A percentile compares a stretch with the other conserved stretches of the same genome.
These are phyloP conservation scores for Synanthedon formicaeformis DNA, from an alignment of 2,888 invertebrate species.

Conservation along the genomic window DNA sequence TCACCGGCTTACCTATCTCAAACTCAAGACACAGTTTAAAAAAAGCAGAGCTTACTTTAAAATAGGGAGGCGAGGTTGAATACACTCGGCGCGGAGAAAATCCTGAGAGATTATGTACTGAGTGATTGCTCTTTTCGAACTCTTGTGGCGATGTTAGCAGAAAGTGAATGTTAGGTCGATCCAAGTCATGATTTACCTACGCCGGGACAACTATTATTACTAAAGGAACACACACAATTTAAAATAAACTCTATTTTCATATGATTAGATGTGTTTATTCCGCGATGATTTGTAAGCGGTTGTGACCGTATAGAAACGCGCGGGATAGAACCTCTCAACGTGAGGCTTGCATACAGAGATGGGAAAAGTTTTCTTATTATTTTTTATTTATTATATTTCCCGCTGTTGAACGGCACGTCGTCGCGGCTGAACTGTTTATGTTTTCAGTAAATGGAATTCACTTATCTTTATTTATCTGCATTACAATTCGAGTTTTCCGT, in stretches of 20 bases:
- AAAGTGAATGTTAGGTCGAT: conserved; percentile 51
- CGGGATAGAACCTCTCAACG: conserved; percentile 40
- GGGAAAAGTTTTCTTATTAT: conserved; percentile 67
- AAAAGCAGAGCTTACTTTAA: conserved; percentile 45
- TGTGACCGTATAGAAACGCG: conserved; percentile 26
- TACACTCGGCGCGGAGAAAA: conserved; percentile 29
- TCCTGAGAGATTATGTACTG: conserved; percentile 65
- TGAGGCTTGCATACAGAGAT: conserved; percentile 43
- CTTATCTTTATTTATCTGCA: neutral
- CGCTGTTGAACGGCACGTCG: conserved; percentile 33
- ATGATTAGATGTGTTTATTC: neutral
- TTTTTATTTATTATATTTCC: conserved; percentile 63
- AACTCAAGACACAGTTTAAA: conserved; percentile 40
- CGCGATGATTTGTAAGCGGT: neutral
- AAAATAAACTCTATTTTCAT: conserved; percentile 16
- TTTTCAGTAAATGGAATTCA: neutral
- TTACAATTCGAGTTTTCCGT: neutral
- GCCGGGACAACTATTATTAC: conserved; percentile 17
- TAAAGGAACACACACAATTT: conserved; percentile 1
- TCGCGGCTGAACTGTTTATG: conserved; percentile 2
- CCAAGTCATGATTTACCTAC: conserved; percentile 48
- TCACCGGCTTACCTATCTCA: conserved; percentile 50
- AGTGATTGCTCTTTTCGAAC: conserved; percentile 65
- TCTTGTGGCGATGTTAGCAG: conserved; percentile 37
- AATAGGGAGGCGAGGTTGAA: conserved; percentile 21